Conservation (phyloP, 2,113 vertebrate genomes). For the Phycodurus eques region DNA sequence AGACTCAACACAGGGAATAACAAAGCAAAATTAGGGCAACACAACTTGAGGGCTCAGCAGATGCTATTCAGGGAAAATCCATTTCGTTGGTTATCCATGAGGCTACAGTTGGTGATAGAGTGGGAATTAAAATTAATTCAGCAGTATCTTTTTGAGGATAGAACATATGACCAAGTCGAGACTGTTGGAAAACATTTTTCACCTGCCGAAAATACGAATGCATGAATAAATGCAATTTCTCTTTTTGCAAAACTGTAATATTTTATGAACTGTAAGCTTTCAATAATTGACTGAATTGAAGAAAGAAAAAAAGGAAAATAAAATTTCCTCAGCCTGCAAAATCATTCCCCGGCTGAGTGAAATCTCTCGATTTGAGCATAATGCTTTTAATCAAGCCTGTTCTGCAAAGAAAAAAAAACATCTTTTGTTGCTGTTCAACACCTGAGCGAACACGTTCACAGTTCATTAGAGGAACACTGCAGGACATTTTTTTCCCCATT, state of each 20-base stretch:
- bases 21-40: slow-evolving; percentile 44
- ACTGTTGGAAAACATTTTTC: background rate
- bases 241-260: too few relatives aligned
- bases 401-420: background rate
- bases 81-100: slow-evolving; percentile 10
- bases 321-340: background rate
- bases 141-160: background rate
- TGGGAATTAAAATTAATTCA: background rate
- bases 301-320: background rate
- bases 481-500: too few relatives aligned
- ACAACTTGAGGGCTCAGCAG: slow-evolving; percentile 7
- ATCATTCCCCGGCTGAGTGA: background rate
- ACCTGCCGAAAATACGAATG: background rate
- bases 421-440: too few relatives aligned
- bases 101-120: background rate
- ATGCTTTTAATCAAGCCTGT: background rate
- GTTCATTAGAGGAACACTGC: background rate
- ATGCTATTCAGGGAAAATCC: slow-evolving; percentile 17
- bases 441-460: too few relatives aligned
- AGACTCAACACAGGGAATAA: slow-evolving; percentile 35
- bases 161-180: background rate
- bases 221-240: background rate
- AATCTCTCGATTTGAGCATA: background rate
- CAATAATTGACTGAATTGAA: too few relatives aligned
- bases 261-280: too few relatives aligned